A percentile compares a stretch with the other conserved stretches of the same genome.
Evolutionary conservation across 2,888 invertebrate species (phyloP).

Genomic region (Amiota mariae): DNA sequence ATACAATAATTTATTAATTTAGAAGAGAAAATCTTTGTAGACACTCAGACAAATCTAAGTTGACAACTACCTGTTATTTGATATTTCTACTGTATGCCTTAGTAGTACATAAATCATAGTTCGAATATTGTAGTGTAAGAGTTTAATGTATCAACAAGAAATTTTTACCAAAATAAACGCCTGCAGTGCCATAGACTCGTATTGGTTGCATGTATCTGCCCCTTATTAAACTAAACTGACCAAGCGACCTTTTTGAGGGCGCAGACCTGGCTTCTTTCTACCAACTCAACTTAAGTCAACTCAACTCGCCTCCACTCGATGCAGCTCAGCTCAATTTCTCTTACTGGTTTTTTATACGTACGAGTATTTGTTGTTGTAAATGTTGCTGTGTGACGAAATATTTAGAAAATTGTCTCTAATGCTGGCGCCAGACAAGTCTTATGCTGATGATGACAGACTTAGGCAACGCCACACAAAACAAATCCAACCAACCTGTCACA

Average conservation of each 20-base stretch:
- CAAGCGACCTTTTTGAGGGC: constrained; percentile 4
- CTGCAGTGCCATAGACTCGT: constrained; percentile 60
- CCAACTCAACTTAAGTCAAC: neutral
- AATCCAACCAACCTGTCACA: constrained; percentile 72
- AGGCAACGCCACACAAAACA: constrained; percentile 64
- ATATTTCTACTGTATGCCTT: constrained; percentile 56
- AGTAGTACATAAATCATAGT: constrained; percentile 58
- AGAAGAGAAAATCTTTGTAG: neutral
- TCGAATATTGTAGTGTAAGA: constrained; percentile 22
- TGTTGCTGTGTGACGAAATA: constrained; percentile 68
- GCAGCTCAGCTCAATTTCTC: constrained; percentile 6
- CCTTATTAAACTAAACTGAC: neutral
- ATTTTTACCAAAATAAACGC: constrained; percentile 63
- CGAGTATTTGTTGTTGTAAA: constrained; percentile 15
- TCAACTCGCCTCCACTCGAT: too few species aligned
- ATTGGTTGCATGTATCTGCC: constrained; percentile 8
- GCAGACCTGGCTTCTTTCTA: neutral
- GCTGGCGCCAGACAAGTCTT: constrained; percentile 73
- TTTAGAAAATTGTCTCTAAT: constrained; percentile 70
- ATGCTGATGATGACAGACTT: constrained; percentile 69
- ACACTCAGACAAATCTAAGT: constrained; percentile 17
- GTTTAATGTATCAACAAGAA: constrained; percentile 21
- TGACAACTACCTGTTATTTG: constrained; percentile 45
- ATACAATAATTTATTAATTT: constrained; percentile 5
- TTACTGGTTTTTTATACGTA: constrained; percentile 3